These are phyloP conservation scores for Scelioninae gen. 1 DNA, from an alignment of 2,888 invertebrate genomes.

Conservation along the genomic window DNA sequence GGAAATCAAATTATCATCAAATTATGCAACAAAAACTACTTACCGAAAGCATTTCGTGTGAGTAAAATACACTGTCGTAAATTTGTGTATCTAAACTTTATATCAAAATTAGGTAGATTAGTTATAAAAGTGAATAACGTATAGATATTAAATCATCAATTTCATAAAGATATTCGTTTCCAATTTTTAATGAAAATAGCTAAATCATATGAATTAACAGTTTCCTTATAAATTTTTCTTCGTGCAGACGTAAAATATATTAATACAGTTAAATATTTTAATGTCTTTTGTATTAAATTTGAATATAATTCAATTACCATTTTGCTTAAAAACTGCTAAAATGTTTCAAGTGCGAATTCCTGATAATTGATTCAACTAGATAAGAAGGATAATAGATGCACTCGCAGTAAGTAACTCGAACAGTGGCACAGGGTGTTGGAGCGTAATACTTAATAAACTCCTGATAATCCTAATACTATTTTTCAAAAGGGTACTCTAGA, in stretches of 20 bases:
- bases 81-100: neutral
- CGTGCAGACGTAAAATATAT: too few relatives aligned
- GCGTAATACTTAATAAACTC: constrained; percentile 45
- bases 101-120: neutral
- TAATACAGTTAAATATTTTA: too few relatives aligned
- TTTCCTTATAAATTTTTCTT: too few relatives aligned
- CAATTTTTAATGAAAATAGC: too few relatives aligned
- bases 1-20: constrained; percentile 66
- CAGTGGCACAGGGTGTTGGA: constrained; percentile 24
- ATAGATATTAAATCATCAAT: too few relatives aligned
- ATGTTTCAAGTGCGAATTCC: constrained; percentile 23
- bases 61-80: constrained; percentile 38
- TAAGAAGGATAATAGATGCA: constrained; percentile 43
- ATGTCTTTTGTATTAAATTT: neutral
- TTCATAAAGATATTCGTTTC: too few relatives aligned
- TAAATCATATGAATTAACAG: too few relatives aligned
- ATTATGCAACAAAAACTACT: constrained; percentile 65
- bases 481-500: constrained; percentile 59
- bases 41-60: constrained; percentile 39
- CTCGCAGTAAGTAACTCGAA: constrained; percentile 20
- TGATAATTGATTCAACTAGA: constrained; percentile 39
- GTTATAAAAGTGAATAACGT: too few relatives aligned
- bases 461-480: constrained; percentile 64
- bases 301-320: constrained; percentile 2
- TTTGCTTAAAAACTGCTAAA: neutral